phyloP scores from a whole-genome alignment of 2,888 invertebrate genomes.

The Scaptomyza polygonia region DNA sequence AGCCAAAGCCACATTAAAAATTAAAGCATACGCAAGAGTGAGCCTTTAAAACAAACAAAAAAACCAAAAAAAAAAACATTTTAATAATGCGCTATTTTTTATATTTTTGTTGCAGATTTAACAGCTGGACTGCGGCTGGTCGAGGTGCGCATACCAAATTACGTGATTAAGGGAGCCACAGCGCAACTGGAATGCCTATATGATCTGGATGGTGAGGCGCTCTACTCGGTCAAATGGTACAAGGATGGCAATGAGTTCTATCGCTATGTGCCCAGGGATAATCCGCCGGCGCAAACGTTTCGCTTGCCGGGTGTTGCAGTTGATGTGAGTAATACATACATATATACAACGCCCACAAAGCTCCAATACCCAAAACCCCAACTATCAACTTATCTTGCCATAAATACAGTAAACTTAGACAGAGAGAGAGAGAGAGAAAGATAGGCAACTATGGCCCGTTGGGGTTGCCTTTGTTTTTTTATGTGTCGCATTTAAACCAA shows the following conservation, averaged over 20 bases:
- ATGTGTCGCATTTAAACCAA: constrained; percentile 35
- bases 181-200: constrained; percentile 92
- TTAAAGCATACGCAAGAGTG: constrained; percentile 36
- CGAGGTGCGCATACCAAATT: constrained; percentile 92
- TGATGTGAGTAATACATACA: constrained; percentile 91
- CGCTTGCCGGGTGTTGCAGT: constrained; percentile 92
- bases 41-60: background rate
- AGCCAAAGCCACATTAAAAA: constrained; percentile 50
- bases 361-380: background rate
- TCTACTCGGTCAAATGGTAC: constrained; percentile 97
- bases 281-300: constrained; percentile 92
- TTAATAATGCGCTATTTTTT: constrained; percentile 27
- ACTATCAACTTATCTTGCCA: background rate
- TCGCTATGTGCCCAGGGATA: constrained; percentile 92
- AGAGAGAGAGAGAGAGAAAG: too few species aligned
- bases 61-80: constrained; percentile 30
- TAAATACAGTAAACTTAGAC: background rate
- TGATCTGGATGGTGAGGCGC: constrained; percentile 91
- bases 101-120: constrained; percentile 82
- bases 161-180: constrained; percentile 91
- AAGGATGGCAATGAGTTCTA: constrained; percentile 96
- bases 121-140: constrained; percentile 88
- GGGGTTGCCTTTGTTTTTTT: constrained; percentile 22
- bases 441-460: constrained; percentile 5
- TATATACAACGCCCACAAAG: constrained; percentile 70